Base-by-base conservation (phyloP, 2,113 vertebrate species). In the Melanocharis versteri region DNA sequence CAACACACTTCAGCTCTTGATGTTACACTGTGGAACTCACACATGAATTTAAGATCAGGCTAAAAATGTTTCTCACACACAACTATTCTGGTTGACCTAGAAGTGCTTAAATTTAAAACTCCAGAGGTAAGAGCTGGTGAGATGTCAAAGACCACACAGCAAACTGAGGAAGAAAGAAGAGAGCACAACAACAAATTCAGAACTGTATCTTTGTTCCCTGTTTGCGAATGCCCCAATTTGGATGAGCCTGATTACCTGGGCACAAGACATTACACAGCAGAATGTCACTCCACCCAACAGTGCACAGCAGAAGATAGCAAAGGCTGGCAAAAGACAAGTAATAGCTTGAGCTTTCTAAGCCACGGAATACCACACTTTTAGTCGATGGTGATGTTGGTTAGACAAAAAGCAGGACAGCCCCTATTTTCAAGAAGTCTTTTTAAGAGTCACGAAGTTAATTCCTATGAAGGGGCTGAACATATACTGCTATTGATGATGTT, bases 161-260 rank as follows among this genome's bases (percentile, higher is more conserved):
- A 6, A 88, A 73, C 2, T n/a, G 27, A 78, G 35, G 33, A 69
- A 91, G 23, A 40, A 85, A 87, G 50, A 72, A 60, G 19, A 80
- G 23, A 77, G 26, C 35, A 50, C 1, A 35, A 77, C 39, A 39
- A 64, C 66, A 39, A 86, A 66, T 30, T 68, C 40, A 19, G 37
- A 86, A 37, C 26, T 78, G 18, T 94, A 96, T 96, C 92, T 94
- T 81, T 68, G 39, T n/a, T 88, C 37, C 23, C 51, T 42, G 27
- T 62, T 83, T 80, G 68, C 10, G 11, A 88, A 90, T 87, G 68
- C 26, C 61, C 26, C 68, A 78, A 9, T 77, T 83, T 93, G 93
- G 68, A 62, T 89, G 56, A 89, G 85, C 57, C 51, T 23, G 93
- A 96, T 92, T 88, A 94, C 85, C 72, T 87, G 90, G 64, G 64